A percentile compares a stretch with the other conserved stretches of the same genome.
Evolutionary conservation across 2,888 invertebrate species (phyloP).

Genomic region (Heteromurus nitidus): DNA sequence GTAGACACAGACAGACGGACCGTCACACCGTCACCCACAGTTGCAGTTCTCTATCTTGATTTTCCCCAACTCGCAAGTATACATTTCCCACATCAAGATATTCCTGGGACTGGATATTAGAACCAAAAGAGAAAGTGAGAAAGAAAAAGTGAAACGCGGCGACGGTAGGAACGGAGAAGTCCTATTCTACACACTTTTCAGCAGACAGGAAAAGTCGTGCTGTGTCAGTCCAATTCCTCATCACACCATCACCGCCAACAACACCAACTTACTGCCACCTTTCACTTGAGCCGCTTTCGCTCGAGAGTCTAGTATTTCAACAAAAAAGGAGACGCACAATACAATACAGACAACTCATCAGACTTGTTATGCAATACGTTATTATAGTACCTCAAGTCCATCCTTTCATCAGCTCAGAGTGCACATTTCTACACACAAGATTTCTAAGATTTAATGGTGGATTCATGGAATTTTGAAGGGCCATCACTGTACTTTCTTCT

Average conservation of each 20-base stretch:
- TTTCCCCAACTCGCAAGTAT: too few relatives aligned
- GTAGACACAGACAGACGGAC: slow-evolving; percentile 15
- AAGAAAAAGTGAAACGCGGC: not conserved
- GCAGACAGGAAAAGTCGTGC: slow-evolving; percentile 17
- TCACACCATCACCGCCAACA: slow-evolving; percentile 20
- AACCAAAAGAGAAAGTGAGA: too few relatives aligned
- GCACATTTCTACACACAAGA: slow-evolving; percentile 41
- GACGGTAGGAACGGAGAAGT: too few relatives aligned
- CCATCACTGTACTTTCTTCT: slow-evolving; percentile 2
- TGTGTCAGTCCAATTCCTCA: slow-evolving; percentile 45
- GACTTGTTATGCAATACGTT: slow-evolving; percentile 17
- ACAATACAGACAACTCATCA: too few relatives aligned
- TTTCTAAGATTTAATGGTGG: slow-evolving; percentile 14
- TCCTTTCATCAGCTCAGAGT: not conserved
- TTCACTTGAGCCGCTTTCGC: too few relatives aligned
- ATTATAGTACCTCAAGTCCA: not conserved
- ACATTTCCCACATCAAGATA: too few relatives aligned
- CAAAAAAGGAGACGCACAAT: too few relatives aligned
- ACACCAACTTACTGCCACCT: not conserved
- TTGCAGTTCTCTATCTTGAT: not conserved
- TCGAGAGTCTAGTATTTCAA: too few relatives aligned
- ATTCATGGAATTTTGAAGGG: slow-evolving; percentile 48
- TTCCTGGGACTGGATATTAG: too few relatives aligned
- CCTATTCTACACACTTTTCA: too few relatives aligned
- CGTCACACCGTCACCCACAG: slow-evolving; percentile 28